Evolutionary conservation across 2,797 vertebrate species (phyloP).

Genomic region (Coranthus polyacanthus): DNA sequence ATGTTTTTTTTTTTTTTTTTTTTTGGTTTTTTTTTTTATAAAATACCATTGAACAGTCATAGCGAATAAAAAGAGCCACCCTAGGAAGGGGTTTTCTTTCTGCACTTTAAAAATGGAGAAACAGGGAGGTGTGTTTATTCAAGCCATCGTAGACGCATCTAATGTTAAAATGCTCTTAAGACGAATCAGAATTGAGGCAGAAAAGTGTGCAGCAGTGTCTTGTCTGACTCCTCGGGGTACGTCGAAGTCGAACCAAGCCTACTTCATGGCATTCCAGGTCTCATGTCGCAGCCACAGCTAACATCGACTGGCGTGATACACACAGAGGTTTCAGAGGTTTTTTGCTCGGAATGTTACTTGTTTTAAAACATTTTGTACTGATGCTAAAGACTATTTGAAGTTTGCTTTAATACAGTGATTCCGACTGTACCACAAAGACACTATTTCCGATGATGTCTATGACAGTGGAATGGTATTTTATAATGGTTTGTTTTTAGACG

Average conservation of each 20-base stretch:
- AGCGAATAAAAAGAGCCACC: constrained; percentile 52
- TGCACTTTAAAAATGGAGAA: constrained; percentile 74
- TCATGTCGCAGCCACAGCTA: constrained; percentile 41
- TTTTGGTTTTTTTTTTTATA: constrained; percentile 57
- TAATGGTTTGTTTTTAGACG: constrained; percentile 87
- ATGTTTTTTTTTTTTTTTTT: constrained; percentile 39
- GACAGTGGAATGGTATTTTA: constrained; percentile 88
- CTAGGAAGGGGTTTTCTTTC: constrained; percentile 32
- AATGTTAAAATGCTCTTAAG: constrained; percentile 34
- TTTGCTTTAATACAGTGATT: constrained; percentile 77
- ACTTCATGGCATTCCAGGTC: constrained; percentile 70
- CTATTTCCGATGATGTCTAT: constrained; percentile 82
- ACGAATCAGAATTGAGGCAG: constrained; percentile 16
- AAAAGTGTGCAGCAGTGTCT: constrained; percentile 36
- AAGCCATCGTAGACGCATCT: constrained; percentile 38
- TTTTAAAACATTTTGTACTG: constrained; percentile 66
- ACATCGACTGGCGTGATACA: constrained; percentile 23
- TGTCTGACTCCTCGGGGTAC: constrained; percentile 15
- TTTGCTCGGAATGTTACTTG: constrained; percentile 52
- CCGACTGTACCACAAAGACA: constrained; percentile 75
- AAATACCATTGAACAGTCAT: constrained; percentile 86
- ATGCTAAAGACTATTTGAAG: constrained; percentile 75
- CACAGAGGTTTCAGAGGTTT: constrained; percentile 51
- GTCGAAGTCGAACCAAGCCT: constrained; percentile 25
- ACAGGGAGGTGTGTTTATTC: constrained; percentile 58